Evolutionary conservation across 2,888 invertebrate species (phyloP), one percentile per base, ranked within the genome.

Genomic region (Acleris emargana): DNA sequence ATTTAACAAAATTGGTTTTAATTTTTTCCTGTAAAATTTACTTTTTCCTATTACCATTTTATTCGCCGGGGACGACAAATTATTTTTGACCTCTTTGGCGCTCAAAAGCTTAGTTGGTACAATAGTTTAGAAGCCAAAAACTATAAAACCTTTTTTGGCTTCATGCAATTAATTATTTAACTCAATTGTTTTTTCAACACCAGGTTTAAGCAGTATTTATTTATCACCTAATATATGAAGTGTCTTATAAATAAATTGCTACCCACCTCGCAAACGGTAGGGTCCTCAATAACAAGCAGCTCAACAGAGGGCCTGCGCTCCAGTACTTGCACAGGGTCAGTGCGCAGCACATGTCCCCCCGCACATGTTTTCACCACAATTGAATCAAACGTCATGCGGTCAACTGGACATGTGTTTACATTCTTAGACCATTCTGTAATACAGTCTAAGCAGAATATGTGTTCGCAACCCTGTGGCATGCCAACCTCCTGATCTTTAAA

Each of bases 401-500:
- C 98, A 45, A 98, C 96, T 0, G 99, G 99, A 84, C 99, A 99
- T 2, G 98, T 98, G 81, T 98, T 98, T 51, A 97, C 96, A 92
- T 97, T 98, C 93, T 96, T 97, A n/a, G 98, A 95, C 99, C 99
- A 99, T 83, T 98, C 97, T 59, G 95, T 94, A 70, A 99, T 96
- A 84, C 99, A 99, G 73, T 96, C 96, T 47, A 97, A 93, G 84
- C 99, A 99, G 86, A 98, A 99, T 67, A 94, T 93, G 82, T 99
- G 99, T 72, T 97, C 97, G 88, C 98, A 99, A 22, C 94, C 94
- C 77, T 96, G 95, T 0, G 98, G 99, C 28, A 95, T 96, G 6
- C 97, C 98, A 61, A 98, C 94, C 87, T 97, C 95, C 86, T 98
- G 97, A 42, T 94, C 93, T 1, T 84, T 87, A 78, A 98, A 96